Evolutionary conservation across 2,113 vertebrate genomes (phyloP).

Genomic region (Misgurnus mizolepis): DNA sequence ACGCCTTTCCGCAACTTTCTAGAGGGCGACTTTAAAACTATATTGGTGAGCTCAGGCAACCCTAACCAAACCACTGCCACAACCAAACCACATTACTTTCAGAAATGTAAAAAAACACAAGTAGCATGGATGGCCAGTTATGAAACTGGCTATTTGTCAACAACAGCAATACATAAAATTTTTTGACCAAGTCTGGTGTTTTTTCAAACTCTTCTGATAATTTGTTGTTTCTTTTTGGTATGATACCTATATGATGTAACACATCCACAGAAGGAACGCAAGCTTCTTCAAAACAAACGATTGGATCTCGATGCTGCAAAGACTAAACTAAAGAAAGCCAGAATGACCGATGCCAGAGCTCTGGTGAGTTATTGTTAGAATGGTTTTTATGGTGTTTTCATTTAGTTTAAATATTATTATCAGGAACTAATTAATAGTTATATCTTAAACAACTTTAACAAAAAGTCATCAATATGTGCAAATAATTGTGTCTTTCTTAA

Average conservation of each 20-base stretch:
- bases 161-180: too few relatives aligned
- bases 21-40: slow-evolving; percentile 98
- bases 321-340: slow-evolving; percentile 94
- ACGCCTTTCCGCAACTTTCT: slow-evolving; percentile 96
- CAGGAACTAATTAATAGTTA: too few relatives aligned
- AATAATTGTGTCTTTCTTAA: too few relatives aligned
- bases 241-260: neutral
- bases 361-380: slow-evolving; percentile 75
- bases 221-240: neutral
- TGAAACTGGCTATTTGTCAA: too few relatives aligned
- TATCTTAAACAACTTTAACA: too few relatives aligned
- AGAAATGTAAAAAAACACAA: neutral
- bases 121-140: neutral
- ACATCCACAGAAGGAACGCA: slow-evolving; percentile 90
- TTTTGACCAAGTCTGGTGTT: too few relatives aligned
- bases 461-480: too few relatives aligned
- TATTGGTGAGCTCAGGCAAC: slow-evolving; percentile 83
- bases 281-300: slow-evolving; percentile 93
- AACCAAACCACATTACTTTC: too few relatives aligned
- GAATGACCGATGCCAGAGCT: slow-evolving; percentile 87
- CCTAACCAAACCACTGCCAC: neutral
- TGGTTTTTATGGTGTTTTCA: too few relatives aligned
- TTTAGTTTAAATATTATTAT: too few relatives aligned
- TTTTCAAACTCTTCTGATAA: too few relatives aligned
- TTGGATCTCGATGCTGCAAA: slow-evolving; percentile 97